These are phyloP conservation scores for Drosophila maculinotata DNA, from an alignment of 2,888 invertebrate species.

Conservation along the genomic window DNA sequence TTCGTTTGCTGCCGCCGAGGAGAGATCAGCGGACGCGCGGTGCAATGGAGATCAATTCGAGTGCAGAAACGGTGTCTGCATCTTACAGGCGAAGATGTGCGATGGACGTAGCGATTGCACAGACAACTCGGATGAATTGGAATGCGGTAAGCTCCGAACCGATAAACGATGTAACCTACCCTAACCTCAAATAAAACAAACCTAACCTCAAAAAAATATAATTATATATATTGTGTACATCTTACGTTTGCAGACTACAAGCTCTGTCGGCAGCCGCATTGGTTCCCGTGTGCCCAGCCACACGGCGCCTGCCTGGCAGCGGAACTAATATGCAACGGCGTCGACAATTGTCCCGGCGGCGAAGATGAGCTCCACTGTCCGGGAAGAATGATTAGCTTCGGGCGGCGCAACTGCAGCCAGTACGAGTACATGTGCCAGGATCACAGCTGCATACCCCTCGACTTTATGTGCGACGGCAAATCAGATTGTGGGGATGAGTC, in stretches of 20 bases:
- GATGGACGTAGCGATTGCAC: constrained; percentile 82
- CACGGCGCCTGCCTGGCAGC: constrained; percentile 89
- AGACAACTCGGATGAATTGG: constrained; percentile 83
- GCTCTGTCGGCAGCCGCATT: constrained; percentile 82
- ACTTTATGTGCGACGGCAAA: constrained; percentile 89
- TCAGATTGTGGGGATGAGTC: constrained; percentile 90
- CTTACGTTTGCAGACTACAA: constrained; percentile 67
- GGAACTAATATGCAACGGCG: constrained; percentile 90
- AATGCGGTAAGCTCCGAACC: constrained; percentile 79
- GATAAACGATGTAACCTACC: too few relatives aligned
- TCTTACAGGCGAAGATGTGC: constrained; percentile 82
- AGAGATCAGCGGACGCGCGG: constrained; percentile 48
- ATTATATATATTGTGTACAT: too few relatives aligned
- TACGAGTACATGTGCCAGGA: constrained; percentile 83
- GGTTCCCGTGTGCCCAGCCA: constrained; percentile 82
- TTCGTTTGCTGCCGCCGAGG: constrained; percentile 62
- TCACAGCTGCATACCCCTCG: constrained; percentile 88
- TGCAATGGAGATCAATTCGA: constrained; percentile 85
- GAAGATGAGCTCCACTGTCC: constrained; percentile 87
- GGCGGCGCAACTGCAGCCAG: constrained; percentile 73
- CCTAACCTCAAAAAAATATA: constrained; percentile 16
- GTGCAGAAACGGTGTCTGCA: constrained; percentile 85
- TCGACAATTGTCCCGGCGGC: constrained; percentile 88
- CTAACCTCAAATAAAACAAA: constrained; percentile 15
- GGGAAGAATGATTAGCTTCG: constrained; percentile 42